Evolutionary conservation across 2,797 vertebrate genomes (phyloP).

Genomic region (Selene dorsalis): DNA sequence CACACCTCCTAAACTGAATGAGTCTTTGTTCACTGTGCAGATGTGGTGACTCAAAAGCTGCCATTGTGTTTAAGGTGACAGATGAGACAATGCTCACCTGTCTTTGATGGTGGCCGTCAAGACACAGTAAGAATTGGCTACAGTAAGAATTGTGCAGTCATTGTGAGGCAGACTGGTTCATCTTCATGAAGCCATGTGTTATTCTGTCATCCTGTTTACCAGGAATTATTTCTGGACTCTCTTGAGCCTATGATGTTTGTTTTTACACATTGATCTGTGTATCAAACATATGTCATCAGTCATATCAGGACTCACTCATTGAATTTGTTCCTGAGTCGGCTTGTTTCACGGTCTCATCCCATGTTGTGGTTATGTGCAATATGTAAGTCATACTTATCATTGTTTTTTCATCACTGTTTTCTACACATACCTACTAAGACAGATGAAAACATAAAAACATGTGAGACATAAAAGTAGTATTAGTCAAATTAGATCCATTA

Average conservation of each 20-base stretch:
- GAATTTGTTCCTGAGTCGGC: background rate
- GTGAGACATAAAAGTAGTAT: background rate
- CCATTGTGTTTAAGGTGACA: slow-evolving; percentile 48
- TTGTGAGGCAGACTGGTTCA: background rate
- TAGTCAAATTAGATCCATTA: too few species aligned
- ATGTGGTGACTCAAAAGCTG: slow-evolving; percentile 39
- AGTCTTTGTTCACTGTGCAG: slow-evolving; percentile 67
- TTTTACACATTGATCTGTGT: background rate
- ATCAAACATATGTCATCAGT: background rate
- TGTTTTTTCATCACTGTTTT: too few species aligned
- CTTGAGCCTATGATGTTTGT: background rate
- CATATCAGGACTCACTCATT: background rate
- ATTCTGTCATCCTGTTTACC: background rate
- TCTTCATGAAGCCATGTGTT: background rate
- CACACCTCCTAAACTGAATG: slow-evolving; percentile 37
- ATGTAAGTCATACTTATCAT: background rate
- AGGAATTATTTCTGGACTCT: too few species aligned
- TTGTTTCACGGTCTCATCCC: background rate
- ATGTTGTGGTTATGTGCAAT: background rate
- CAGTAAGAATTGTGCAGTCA: background rate
- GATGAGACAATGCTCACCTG: slow-evolving; percentile 18
- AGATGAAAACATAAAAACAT: background rate
- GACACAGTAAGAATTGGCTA: slow-evolving; percentile 3
- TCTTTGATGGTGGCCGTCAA: slow-evolving; percentile 56
- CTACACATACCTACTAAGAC: background rate